Evolutionary conservation across 2,797 vertebrate genomes (phyloP), one percentile per base, ranked within the genome.

Genomic region (Cossypha dichroa): DNA sequence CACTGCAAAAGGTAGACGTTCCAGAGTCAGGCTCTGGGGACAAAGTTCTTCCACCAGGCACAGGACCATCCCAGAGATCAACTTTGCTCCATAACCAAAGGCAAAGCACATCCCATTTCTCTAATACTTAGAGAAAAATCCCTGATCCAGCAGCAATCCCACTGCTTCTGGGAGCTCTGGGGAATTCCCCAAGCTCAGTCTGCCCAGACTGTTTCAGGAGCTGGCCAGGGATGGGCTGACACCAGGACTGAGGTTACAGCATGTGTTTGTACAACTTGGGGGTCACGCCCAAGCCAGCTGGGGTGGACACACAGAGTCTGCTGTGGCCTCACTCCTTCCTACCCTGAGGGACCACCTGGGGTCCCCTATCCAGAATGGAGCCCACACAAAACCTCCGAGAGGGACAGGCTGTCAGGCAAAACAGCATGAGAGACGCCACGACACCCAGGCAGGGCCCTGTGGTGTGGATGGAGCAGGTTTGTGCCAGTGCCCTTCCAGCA

Each of bases 231-330:
- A 55, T 1, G 11, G 33, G 51, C 33, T 3, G 3, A 28, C 36
- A 41, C 17, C 3, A 4, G 43, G n/a, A 26, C 54, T 45, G 58
- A 85, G 48, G 48, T 77, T 25, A 20, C 31, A 59, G 36, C 31
- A 33, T 3, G 0, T 23, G 41, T 43, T 48, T 56, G 46, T n/a
- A 7, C 7, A 23, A 6, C 41, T 46, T 46, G 43, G 1, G 29
- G 31, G 18, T 55, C 15, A 1, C 22, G 46, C 19, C 36, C 0
- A 0, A 45, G 60, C 2, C 0, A 20, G 36, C 46, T 17, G 22
- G 6, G 52, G 17, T 0, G 7, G 74, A 40, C 48, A 45, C 0
- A 1, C 45, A 36, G 34, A 19, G 1, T 3, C 54, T 70, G 46
- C 63, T 4, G 2, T 0, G 1, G 56, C 36, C 58, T 8, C 1